Evolutionary conservation across 2,797 vertebrate genomes (phyloP).

Genomic region (Amazona ochrocephala): DNA sequence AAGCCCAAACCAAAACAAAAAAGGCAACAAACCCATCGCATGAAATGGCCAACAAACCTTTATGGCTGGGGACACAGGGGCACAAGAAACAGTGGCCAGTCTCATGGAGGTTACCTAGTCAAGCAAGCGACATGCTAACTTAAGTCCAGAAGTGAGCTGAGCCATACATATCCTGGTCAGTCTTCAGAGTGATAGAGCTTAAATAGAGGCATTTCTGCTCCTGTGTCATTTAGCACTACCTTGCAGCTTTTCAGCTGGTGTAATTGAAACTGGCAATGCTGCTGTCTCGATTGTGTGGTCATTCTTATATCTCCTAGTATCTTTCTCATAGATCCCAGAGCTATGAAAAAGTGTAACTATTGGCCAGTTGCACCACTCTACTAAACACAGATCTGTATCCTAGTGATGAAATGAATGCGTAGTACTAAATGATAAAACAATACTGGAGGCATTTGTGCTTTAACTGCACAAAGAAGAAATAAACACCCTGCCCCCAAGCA

Average conservation of each 20-base stretch:
- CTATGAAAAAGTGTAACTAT: background rate
- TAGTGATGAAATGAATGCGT: background rate
- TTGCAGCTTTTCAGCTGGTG: background rate
- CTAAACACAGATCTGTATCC: background rate
- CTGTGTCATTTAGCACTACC: background rate
- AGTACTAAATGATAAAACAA: background rate
- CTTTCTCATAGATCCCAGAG: background rate
- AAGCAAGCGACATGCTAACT: background rate
- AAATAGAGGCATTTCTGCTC: background rate
- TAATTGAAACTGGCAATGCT: background rate
- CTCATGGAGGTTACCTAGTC: background rate
- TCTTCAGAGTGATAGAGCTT: background rate
- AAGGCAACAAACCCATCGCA: background rate
- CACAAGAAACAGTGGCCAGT: background rate
- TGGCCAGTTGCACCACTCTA: background rate
- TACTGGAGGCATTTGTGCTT: background rate
- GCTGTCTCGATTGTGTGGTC: background rate
- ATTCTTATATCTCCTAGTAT: background rate
- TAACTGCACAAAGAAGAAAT: background rate
- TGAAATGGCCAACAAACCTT: background rate
- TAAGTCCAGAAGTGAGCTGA: background rate
- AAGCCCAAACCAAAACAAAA: background rate
- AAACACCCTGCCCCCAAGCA: background rate
- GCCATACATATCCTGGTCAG: background rate
- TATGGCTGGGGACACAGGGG: background rate